Conservation (phyloP, 2,797 vertebrate species). For the Mallotus villosus region DNA sequence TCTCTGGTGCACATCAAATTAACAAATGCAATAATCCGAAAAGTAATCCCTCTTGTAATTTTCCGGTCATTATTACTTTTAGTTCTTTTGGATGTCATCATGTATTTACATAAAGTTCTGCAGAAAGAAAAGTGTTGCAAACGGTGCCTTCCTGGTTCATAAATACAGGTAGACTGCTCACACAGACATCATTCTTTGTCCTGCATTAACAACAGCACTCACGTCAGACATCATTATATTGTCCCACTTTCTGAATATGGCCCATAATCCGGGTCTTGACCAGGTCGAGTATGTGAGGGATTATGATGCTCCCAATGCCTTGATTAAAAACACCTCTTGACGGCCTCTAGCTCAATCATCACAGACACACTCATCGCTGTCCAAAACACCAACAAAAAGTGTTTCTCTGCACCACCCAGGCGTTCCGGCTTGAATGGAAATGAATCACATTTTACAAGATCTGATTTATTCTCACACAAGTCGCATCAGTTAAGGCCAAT, state of each 20-base stretch:
- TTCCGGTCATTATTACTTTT: slow-evolving; percentile 43
- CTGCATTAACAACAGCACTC: not conserved
- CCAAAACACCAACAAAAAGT: not conserved
- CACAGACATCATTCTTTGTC: not conserved
- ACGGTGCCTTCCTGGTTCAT: slow-evolving; percentile 22
- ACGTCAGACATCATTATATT: not conserved
- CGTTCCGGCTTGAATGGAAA: too few species aligned
- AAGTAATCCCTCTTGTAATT: slow-evolving; percentile 51
- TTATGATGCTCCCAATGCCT: slow-evolving; percentile 28
- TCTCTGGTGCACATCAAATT: slow-evolving; percentile 54
- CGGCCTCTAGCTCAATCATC: slow-evolving; percentile 11
- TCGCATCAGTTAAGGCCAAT: not conserved
- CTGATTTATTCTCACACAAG: not conserved
- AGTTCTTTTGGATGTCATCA: slow-evolving; percentile 57
- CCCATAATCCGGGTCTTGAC: slow-evolving; percentile 3
- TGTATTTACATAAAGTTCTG: slow-evolving; percentile 65
- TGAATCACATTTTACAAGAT: not conserved
- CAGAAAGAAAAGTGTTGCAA: slow-evolving; percentile 24
- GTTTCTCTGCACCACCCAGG: not conserved
- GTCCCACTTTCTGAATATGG: slow-evolving; percentile 1
- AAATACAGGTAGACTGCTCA: slow-evolving; percentile 6
- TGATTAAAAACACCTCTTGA: slow-evolving; percentile 31
- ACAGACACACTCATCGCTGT: slow-evolving; percentile 22
- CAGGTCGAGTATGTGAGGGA: slow-evolving; percentile 11
- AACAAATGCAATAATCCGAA: slow-evolving; percentile 55